phyloP scores from a whole-genome alignment of 2,113 vertebrate species.

The Callospermophilus lateralis region DNA sequence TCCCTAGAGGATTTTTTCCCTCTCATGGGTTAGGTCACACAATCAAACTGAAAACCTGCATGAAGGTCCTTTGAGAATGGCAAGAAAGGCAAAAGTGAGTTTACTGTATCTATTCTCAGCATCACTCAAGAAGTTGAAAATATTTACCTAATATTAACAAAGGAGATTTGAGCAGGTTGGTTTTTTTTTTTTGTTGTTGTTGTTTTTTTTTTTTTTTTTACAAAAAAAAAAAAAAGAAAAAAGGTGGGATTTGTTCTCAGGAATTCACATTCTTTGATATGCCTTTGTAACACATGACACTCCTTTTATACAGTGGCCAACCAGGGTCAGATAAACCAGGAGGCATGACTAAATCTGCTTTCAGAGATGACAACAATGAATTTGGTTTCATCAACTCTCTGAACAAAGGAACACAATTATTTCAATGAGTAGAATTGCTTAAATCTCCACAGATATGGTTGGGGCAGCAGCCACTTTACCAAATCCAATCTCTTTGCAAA shows the following conservation, averaged over 20 bases:
- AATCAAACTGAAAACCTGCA: neutral
- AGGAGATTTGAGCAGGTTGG: neutral
- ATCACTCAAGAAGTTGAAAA: neutral
- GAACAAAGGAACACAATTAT: constrained; percentile 3
- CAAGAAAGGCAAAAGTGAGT: neutral
- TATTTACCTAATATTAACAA: neutral
- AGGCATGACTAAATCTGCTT: neutral
- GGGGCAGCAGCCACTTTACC: neutral
- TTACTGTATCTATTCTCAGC: neutral
- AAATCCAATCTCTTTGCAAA: constrained; percentile 70
- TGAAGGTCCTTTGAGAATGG: neutral
- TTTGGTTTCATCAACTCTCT: neutral
- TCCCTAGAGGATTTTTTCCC: neutral
- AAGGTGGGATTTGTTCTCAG: neutral
- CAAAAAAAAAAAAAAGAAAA: neutral
- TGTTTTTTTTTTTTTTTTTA: no score
- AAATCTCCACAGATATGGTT: constrained; percentile 9
- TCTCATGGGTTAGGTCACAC: neutral
- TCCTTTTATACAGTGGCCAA: neutral
- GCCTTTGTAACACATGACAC: neutral
- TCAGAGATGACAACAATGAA: neutral
- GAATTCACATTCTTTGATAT: neutral
- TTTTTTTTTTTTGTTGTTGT: neutral
- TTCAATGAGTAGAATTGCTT: neutral
- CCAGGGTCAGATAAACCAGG: neutral